Percentiles rank a stretch among this genome's conserved stretches.
These are phyloP conservation scores for Hylaeus volcanicus DNA, from an alignment of 1,140 invertebrate genomes.

Conservation along the genomic window DNA sequence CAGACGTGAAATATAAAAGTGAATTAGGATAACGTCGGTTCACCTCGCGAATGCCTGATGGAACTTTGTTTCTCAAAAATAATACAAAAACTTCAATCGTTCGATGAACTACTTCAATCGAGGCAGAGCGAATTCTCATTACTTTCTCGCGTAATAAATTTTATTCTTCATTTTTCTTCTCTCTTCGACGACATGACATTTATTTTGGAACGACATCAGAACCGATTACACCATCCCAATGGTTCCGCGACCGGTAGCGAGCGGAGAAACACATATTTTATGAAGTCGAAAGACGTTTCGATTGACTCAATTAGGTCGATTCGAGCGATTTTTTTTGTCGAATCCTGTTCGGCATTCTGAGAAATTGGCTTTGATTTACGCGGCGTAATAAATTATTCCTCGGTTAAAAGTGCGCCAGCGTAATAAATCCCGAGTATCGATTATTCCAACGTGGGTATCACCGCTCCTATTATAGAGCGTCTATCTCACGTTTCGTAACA, in stretches of 20 bases:
- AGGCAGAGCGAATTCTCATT: too few relatives aligned
- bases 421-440: conserved; percentile 44
- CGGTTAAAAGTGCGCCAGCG: conserved; percentile 24
- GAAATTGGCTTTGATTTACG: conserved; percentile 10
- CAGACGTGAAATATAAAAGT: conserved; percentile 57
- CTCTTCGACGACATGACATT: not conserved
- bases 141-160: too few relatives aligned
- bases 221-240: not conserved
- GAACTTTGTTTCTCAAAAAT: not conserved
- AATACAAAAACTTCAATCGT: too few relatives aligned
- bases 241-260: not conserved
- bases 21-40: conserved; percentile 56
- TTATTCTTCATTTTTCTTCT: too few relatives aligned
- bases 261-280: not conserved
- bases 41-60: conserved; percentile 45
- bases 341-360: not conserved
- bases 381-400: conserved; percentile 27
- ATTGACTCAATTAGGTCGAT: conserved; percentile 17
- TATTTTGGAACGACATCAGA: not conserved
- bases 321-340: not conserved
- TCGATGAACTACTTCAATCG: too few relatives aligned
- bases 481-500: conserved; percentile 46
- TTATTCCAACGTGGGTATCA: conserved; percentile 42
- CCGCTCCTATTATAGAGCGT: conserved; percentile 48
- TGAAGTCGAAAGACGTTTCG: not conserved